These are phyloP conservation scores for Geotrupes spiniger DNA, from an alignment of 2,888 invertebrate genomes.

Conservation along the genomic window DNA sequence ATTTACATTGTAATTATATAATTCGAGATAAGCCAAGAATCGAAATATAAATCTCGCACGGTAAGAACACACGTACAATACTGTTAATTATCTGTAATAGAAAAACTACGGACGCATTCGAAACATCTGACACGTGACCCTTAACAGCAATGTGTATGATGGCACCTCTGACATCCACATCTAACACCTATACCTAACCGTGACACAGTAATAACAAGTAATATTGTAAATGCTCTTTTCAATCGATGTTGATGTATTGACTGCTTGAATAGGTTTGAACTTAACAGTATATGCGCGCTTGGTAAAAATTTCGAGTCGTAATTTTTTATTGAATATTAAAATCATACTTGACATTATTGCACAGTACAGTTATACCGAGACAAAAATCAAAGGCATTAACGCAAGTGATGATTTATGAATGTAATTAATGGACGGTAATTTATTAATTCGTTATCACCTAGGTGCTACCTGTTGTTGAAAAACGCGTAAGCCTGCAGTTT, in stretches of 20 bases:
- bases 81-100: slow-evolving; percentile 22
- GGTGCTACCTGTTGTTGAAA: slow-evolving; percentile 7
- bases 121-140: slow-evolving; percentile 15
- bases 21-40: background rate
- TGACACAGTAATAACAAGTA: slow-evolving; percentile 25
- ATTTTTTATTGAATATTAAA: slow-evolving; percentile 10
- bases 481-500: background rate
- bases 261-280: slow-evolving; percentile 22
- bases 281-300: slow-evolving; percentile 20
- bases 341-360: slow-evolving; percentile 13
- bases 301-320: background rate
- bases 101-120: slow-evolving; percentile 15
- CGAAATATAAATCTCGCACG: no score
- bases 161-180: slow-evolving; percentile 20
- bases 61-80: slow-evolving; percentile 18
- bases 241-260: slow-evolving; percentile 21
- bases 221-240: slow-evolving; percentile 22
- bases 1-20: slow-evolving; percentile 1
- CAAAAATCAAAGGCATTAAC: slow-evolving; percentile 5
- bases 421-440: slow-evolving; percentile 15
- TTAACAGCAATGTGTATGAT: slow-evolving; percentile 10
- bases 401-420: slow-evolving; percentile 12
- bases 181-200: slow-evolving; percentile 15
- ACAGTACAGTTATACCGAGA: slow-evolving; percentile 10
- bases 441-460: slow-evolving; percentile 17